phyloP scores from a whole-genome alignment of 2,797 vertebrate species.

The Triplophysa yarkandensis region DNA sequence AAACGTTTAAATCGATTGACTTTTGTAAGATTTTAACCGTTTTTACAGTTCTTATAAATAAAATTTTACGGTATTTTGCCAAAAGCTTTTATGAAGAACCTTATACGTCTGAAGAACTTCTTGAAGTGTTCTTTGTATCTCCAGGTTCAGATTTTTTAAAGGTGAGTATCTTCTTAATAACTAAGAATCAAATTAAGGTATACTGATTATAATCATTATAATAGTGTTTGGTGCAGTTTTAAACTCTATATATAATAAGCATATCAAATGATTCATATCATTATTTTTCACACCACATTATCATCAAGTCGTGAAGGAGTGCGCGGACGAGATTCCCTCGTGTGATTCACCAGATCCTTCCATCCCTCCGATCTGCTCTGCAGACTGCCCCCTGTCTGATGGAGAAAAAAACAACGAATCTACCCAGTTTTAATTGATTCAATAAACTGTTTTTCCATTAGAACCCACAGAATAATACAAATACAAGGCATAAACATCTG shows the following conservation, averaged over 20 bases:
- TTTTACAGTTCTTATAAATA: too few relatives aligned
- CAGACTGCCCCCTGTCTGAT: constrained; percentile 63
- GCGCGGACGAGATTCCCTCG: constrained; percentile 56
- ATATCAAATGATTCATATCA: neutral
- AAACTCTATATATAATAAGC: neutral
- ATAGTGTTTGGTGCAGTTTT: neutral
- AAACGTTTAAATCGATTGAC: too few relatives aligned
- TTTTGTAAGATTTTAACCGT: too few relatives aligned
- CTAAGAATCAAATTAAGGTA: too few relatives aligned
- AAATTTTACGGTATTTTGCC: too few relatives aligned
- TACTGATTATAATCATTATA: neutral
- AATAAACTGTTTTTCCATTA: too few relatives aligned
- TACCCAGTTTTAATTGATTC: too few relatives aligned
- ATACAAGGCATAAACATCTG: neutral
- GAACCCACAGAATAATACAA: neutral
- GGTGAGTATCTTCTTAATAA: too few relatives aligned
- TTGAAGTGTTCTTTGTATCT: too few relatives aligned
- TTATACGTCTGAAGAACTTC: too few relatives aligned
- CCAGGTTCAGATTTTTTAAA: too few relatives aligned
- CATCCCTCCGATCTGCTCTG: constrained; percentile 68
- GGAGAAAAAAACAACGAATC: neutral
- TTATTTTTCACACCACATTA: constrained; percentile 55
- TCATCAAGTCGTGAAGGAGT: constrained; percentile 39
- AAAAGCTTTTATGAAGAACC: too few relatives aligned
- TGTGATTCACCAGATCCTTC: constrained; percentile 67